These are phyloP conservation scores for Climacteris rufus DNA, from an alignment of 2,113 vertebrate species.

Conservation along the genomic window DNA sequence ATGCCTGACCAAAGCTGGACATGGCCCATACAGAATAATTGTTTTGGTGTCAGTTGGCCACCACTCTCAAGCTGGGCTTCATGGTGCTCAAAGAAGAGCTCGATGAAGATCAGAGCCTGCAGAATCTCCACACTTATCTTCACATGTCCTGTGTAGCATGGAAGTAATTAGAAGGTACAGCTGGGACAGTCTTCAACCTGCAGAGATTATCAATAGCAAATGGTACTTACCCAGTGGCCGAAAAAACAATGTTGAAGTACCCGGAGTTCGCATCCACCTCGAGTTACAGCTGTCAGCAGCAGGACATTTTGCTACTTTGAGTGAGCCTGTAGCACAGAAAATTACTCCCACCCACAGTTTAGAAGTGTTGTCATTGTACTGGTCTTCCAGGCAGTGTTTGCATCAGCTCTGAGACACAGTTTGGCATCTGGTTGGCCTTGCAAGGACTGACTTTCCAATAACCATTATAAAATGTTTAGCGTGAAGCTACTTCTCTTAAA, in stretches of 20 bases:
- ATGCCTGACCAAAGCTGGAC: neutral
- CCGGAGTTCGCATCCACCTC: fast-evolving
- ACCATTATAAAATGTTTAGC: neutral
- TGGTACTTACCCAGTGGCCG: neutral
- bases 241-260: neutral
- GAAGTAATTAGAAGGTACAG: neutral
- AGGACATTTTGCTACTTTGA: neutral
- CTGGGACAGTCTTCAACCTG: neutral
- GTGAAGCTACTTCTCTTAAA: neutral
- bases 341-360: neutral
- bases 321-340: neutral
- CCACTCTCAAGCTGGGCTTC: fast-evolving
- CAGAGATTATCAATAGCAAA: neutral
- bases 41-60: neutral
- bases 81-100: neutral
- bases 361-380: fast-evolving
- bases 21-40: fast-evolving
- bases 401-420: neutral
- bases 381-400: neutral
- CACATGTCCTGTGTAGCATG: neutral
- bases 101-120: neutral
- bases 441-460: slow-evolving; percentile 9
- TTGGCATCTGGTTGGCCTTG: neutral
- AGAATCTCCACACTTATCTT: neutral
- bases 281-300: neutral